A percentile compares a stretch with the other conserved stretches of the same genome.
Conservation (phyloP, 2,113 vertebrate genomes). For the Pterocles burchelli region DNA sequence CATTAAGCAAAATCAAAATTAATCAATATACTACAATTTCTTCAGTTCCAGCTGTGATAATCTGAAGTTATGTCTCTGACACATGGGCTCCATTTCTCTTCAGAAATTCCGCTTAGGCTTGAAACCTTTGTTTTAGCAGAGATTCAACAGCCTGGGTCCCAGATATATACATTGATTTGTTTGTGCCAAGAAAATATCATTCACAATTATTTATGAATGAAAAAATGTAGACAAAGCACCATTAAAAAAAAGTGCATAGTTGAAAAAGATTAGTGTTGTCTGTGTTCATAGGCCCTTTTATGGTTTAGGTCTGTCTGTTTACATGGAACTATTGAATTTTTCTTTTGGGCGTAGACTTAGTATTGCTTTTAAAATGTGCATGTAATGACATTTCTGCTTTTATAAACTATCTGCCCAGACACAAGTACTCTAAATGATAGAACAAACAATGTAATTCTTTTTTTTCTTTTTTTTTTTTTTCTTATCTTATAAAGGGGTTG, state of each 20-base stretch:
- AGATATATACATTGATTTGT: not conserved
- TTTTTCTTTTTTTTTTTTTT: not conserved
- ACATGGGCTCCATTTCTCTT: not conserved
- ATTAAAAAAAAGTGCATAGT: not conserved
- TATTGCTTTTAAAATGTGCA: conserved; percentile 8
- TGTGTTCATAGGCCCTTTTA: not conserved
- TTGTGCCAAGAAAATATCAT: not conserved
- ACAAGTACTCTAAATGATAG: not conserved
- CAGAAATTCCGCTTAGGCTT: not conserved
- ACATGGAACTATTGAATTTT: not conserved
- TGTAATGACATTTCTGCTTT: not conserved
- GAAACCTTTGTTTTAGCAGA: not conserved
- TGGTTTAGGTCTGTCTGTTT: not conserved
- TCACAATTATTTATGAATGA: not conserved
- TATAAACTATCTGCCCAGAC: not conserved
- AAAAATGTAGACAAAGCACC: not conserved
- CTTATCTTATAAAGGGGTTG: not conserved
- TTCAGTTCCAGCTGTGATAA: conserved; percentile 11
- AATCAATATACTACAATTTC: not conserved
- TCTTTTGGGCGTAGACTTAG: not conserved
- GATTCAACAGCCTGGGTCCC: not conserved
- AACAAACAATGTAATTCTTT: not conserved
- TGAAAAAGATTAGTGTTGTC: not conserved
- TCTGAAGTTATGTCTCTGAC: not conserved
- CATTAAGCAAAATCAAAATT: conserved; percentile 19